Conservation (phyloP, 2,113 vertebrate genomes). For the Ammodytes marinus region DNA sequence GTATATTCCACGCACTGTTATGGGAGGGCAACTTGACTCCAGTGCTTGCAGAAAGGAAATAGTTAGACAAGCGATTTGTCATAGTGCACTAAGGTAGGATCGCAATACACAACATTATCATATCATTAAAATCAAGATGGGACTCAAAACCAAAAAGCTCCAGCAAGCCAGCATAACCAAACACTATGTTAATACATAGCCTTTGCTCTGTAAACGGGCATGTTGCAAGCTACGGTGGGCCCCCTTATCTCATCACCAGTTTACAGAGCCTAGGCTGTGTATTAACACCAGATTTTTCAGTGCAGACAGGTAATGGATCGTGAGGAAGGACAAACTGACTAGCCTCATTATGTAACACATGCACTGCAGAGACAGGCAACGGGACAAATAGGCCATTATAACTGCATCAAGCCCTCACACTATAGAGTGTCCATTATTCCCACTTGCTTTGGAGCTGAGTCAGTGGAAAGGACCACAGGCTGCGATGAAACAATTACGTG, state of each 20-base stretch:
- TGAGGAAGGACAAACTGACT: too few species aligned
- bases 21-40: too few species aligned
- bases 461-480: constrained; percentile 52
- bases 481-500: constrained; percentile 40
- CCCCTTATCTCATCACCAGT: too few species aligned
- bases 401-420: constrained; percentile 37
- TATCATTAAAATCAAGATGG: not conserved
- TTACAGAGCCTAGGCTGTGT: too few species aligned
- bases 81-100: constrained; percentile 6
- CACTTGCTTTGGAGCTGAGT: constrained; percentile 41
- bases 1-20: too few species aligned
- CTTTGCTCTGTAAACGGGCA: too few species aligned
- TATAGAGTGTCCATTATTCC: constrained; percentile 65
- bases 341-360: constrained; percentile 52
- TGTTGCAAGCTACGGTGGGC: too few species aligned
- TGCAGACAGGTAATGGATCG: too few species aligned
- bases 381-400: constrained; percentile 60
- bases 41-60: too few species aligned
- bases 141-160: not conserved
- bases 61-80: constrained; percentile 14
- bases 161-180: not conserved
- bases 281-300: too few species aligned
- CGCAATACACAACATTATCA: constrained; percentile 7
- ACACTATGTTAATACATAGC: not conserved
- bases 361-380: constrained; percentile 38